A percentile compares a stretch with the other conserved stretches of the same genome.
These are phyloP conservation scores for Meloidogyne exigua DNA, from an alignment of 1,140 invertebrate species.

Conservation along the genomic window DNA sequence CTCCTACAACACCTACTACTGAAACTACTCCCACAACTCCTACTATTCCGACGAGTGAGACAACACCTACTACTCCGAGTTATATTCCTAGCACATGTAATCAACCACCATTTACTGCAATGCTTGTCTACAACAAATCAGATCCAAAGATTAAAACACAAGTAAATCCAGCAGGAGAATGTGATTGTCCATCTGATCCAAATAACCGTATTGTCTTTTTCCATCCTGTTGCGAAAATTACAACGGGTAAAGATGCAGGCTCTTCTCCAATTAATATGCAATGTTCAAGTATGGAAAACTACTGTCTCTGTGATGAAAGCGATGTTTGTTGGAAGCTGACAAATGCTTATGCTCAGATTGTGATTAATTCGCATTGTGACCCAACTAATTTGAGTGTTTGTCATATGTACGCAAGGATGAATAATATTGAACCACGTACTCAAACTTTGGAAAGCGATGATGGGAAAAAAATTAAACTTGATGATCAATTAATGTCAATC, in stretches of 20 bases:
- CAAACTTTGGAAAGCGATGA: conserved; percentile 4
- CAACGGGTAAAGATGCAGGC: conserved; percentile 1
- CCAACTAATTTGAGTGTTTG: conserved; percentile 7
- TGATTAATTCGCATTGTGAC: conserved; percentile 14
- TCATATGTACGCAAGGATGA: conserved; percentile 8
- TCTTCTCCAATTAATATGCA: conserved; percentile 10
- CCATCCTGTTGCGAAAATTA: background rate
- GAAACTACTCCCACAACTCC: no score
- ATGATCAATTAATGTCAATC: background rate
- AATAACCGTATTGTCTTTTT: background rate
- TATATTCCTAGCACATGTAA: background rate
- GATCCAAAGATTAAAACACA: conserved; percentile 8
- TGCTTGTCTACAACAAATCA: conserved; percentile 10
- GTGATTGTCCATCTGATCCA: background rate
- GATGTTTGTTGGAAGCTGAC: background rate
- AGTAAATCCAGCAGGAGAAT: background rate
- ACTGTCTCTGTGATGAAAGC: background rate
- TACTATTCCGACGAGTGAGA: no score
- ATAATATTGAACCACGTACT: conserved; percentile 14
- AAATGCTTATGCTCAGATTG: background rate
- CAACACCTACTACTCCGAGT: background rate
- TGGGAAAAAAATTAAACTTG: background rate
- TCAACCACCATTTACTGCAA: background rate
- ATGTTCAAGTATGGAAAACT: conserved; percentile 4
- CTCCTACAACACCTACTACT: no score